Evolutionary conservation across 2,113 vertebrate genomes (phyloP), one percentile per base, ranked within the genome.

Genomic region (Callipepla californica): DNA sequence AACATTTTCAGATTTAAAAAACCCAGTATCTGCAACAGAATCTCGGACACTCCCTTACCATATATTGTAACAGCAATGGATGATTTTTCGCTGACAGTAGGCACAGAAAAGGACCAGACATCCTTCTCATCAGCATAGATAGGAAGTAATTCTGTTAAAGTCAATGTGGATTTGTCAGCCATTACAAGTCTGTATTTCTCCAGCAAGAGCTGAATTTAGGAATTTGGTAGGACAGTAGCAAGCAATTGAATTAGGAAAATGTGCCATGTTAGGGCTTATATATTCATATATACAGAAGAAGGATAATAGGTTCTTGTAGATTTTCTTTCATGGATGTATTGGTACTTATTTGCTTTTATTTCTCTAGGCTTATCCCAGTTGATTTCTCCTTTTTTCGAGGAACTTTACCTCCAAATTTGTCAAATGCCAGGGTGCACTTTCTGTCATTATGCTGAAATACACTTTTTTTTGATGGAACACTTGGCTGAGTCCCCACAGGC

Each of bases 91-190:
- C 47, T 78, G 76, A 85, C 51, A 66, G 26, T n/a, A 78, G 57
- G 19, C 65, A 68, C 20, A 75, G 82, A 72, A 94, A 78, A 85
- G n/a, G 76, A 91, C 61, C 66, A 80, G 68, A 61, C 1, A 8
- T 77, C 32, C 40, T 44, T 63, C 45, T 94, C n/a, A 32, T 89
- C 0, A 62, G 34, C 23, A 92, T 80, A 90, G 59, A 94, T 36
- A 92, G 65, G 65, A 92, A 80, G 40, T 61, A 91, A 94, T 96
- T 95, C 47, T 89, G 34, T 94, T 94, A 86, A 65, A 42, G 51
- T 40, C 53, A 75, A 16, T 0, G 0, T 51, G 22, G 61, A 57
- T 34, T 36, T 78, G 40, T 88, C 93, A 90, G 85, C 78, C 15
- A 80, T 47, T 84, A 68, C 69, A 88, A 96, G 91, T 89, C 93